These are phyloP conservation scores for Epinephelus lanceolatus DNA, from an alignment of 2,113 vertebrate genomes.

Conservation along the genomic window DNA sequence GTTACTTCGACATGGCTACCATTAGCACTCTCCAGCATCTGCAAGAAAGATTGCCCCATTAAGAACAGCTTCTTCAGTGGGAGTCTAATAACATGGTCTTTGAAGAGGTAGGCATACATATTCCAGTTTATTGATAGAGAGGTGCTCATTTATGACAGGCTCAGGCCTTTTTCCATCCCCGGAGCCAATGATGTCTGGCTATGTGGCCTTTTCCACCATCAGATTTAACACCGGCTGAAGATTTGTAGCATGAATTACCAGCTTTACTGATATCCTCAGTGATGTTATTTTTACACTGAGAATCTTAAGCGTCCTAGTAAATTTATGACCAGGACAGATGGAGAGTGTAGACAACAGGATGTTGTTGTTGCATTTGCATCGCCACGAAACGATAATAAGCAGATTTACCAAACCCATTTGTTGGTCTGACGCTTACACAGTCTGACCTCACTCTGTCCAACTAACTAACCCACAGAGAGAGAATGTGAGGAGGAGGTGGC, in stretches of 20 bases:
- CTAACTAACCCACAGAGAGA: conserved; percentile 2
- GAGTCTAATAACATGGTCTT: conserved; percentile 21
- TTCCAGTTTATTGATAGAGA: conserved; percentile 37
- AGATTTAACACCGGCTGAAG: conserved; percentile 37
- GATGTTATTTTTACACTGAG: conserved; percentile 22
- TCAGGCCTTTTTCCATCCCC: conserved; percentile 41
- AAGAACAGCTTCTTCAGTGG: conserved; percentile 21
- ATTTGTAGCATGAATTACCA: conserved; percentile 40
- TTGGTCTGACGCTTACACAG: neutral
- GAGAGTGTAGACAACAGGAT: neutral
- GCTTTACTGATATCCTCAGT: conserved; percentile 18
- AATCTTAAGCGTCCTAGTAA: neutral
- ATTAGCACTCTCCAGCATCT: conserved; percentile 43
- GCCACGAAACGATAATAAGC: neutral
- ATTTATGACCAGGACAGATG: conserved; percentile 5
- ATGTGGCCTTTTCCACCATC: conserved; percentile 37
- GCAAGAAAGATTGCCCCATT: conserved; percentile 38
- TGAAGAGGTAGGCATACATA: conserved; percentile 30
- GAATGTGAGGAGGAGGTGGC: neutral
- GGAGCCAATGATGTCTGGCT: conserved; percentile 50
- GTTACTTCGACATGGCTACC: conserved; percentile 18
- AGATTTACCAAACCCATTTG: conserved; percentile 5
- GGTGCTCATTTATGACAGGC: conserved; percentile 47
- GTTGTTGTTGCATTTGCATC: neutral
- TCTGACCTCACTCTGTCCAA: conserved; percentile 5